Evolutionary conservation across 2,113 vertebrate species (phyloP), one percentile per base, ranked within the genome.

Genomic region (Bujurquina vittata): DNA sequence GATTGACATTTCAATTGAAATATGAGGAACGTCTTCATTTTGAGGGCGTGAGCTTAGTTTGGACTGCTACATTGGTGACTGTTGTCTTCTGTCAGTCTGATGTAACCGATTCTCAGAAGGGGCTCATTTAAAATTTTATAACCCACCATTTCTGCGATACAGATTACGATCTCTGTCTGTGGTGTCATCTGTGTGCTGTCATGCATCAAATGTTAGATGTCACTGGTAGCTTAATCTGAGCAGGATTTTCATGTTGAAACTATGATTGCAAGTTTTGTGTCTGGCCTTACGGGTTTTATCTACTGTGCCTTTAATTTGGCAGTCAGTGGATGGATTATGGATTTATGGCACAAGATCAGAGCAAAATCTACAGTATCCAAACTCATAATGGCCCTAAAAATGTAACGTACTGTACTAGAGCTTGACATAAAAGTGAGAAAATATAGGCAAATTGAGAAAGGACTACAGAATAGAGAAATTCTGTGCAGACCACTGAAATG

Each of bases 1-100:
- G 92, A 94, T 84, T 85, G 92, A 91, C 84, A 40, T 87, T 93
- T 92, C 90, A 91, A 92, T 88, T 89, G 91, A 85, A 91, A 91
- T 58, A 84, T 88, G 83, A 92, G 59, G 77, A 88, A 90, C 76
- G 80, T 91, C 73, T 89, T 88, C 63, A 84, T 87, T 90, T 84
- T 73, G 77, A 76, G 52, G 58, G 67, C 29, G 80, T 43, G 75
- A 56, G 84, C 89, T 82, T 78, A 17, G 72, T 83, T 79, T 76
- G 83, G 77, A 79, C 77, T 14, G 73, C 61, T 43, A 57, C 62
- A 87, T 56, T 76, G 80, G 63, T 72, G 75, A 74, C 84, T 88
- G 77, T 31, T 85, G 87, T 91, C 85, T 87, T 80, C 65, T 90
- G 87, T 79, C 92, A 81, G 65, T 62, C 37, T 67, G 59, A 91